Conservation (phyloP, 1,140 invertebrate species). For the Achatina immaculata region DNA sequence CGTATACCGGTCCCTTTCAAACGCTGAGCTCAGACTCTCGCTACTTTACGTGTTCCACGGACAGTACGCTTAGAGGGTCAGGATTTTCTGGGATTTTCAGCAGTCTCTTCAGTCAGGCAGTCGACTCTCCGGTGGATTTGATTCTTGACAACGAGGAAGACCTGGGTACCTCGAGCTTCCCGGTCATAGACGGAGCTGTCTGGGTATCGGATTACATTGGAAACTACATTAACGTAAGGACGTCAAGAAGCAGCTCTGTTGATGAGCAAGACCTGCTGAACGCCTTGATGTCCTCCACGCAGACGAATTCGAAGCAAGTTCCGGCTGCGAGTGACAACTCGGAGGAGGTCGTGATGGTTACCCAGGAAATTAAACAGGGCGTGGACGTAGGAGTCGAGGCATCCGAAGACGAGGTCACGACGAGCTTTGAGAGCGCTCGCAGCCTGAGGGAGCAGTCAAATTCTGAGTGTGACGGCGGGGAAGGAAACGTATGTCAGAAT, state of each 20-base stretch:
- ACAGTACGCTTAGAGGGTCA: too few relatives aligned
- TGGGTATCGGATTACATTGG: conserved; percentile 9
- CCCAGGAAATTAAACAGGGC: neutral
- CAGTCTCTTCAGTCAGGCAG: neutral
- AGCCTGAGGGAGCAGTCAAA: neutral
- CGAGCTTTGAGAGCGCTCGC: neutral
- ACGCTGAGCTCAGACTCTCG: too few relatives aligned
- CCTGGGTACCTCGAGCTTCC: neutral
- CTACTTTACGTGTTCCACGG: too few relatives aligned
- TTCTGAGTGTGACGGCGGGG: neutral
- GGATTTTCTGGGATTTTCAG: neutral
- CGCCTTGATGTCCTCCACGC: neutral
- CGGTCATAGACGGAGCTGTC: neutral
- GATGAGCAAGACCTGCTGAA: neutral
- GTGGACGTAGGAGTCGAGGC: neutral
- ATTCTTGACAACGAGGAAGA: neutral
- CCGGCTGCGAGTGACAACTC: neutral
- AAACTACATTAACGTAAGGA: neutral
- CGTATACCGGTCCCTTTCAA: too few relatives aligned
- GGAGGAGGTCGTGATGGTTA: neutral
- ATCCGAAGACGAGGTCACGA: neutral
- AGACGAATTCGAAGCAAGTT: neutral
- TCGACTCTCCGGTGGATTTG: neutral
- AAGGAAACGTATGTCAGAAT: neutral
- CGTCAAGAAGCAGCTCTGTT: neutral